Evolutionary conservation across 2,888 invertebrate species (phyloP).

Genomic region (Chydorus sphaericus): DNA sequence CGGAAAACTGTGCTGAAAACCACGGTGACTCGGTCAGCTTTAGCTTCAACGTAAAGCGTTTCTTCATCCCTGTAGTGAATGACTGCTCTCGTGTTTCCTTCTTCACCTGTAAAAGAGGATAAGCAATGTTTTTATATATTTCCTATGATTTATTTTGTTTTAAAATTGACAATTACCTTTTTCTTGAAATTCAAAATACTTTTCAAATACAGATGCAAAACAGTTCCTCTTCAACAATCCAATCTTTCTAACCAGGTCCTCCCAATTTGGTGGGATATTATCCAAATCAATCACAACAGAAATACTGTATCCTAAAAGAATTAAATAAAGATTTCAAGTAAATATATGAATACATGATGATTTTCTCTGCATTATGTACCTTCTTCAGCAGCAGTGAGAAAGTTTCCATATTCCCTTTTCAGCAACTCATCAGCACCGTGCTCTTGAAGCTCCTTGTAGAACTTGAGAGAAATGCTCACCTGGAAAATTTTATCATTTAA

Average conservation of each 20-base stretch:
- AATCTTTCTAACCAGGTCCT: slow-evolving; percentile 74
- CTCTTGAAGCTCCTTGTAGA: slow-evolving; percentile 94
- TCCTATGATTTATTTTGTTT: background rate
- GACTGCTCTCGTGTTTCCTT: slow-evolving; percentile 83
- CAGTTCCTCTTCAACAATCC: slow-evolving; percentile 93
- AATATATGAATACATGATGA: background rate
- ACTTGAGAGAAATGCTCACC: slow-evolving; percentile 97
- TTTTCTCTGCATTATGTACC: slow-evolving; percentile 38
- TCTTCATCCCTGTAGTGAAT: slow-evolving; percentile 98
- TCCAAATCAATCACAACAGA: slow-evolving; percentile 85
- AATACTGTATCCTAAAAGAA: slow-evolving; percentile 70
- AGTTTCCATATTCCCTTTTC: slow-evolving; percentile 76
- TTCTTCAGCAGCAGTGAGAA: slow-evolving; percentile 70
- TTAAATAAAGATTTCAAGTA: slow-evolving; percentile 18
- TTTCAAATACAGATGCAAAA: slow-evolving; percentile 98
- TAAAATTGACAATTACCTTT: slow-evolving; percentile 28
- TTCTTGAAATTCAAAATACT: slow-evolving; percentile 96
- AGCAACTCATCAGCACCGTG: slow-evolving; percentile 95
- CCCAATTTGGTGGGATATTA: slow-evolving; percentile 79
- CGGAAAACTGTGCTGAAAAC: slow-evolving; percentile 98
- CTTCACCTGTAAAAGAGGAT: slow-evolving; percentile 45
- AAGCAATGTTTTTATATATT: background rate
- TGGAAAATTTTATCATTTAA: slow-evolving; percentile 28
- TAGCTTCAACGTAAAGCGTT: slow-evolving; percentile 97
- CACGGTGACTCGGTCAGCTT: slow-evolving; percentile 94